Conservation (phyloP, 2,888 invertebrate genomes). For the Clistopyga incitator region DNA sequence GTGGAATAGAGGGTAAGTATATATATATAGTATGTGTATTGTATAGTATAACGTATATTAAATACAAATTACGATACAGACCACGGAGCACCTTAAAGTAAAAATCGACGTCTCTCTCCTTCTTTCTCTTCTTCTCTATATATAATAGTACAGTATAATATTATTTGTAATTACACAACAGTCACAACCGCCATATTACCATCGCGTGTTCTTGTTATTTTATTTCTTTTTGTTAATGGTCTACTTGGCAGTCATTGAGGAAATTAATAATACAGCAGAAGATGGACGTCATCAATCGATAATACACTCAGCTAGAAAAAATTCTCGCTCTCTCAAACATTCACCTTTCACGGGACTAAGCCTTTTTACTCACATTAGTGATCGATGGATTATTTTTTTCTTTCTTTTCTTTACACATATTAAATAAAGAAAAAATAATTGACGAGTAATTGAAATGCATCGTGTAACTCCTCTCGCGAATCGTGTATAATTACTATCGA, state of each 20-base stretch:
- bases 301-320: conserved; percentile 54
- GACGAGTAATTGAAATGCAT: conserved; percentile 62
- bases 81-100: conserved; percentile 51
- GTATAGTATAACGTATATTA: conserved; percentile 44
- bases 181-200: conserved; percentile 38
- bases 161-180: conserved; percentile 50
- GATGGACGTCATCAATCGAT: conserved; percentile 48
- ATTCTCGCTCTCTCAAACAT: conserved; percentile 48
- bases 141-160: conserved; percentile 31
- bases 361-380: conserved; percentile 7
- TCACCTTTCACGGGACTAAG: conserved; percentile 35
- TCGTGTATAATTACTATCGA: conserved; percentile 20
- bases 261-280: conserved; percentile 42
- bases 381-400: not conserved
- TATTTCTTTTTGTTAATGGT: conserved; percentile 42
- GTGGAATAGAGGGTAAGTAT: conserved; percentile 54
- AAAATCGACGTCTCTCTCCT: conserved; percentile 37
- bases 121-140: conserved; percentile 7
- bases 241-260: conserved; percentile 49
- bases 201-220: conserved; percentile 41
- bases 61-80: conserved; percentile 51
- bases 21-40: conserved; percentile 36
- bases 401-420: conserved; percentile 31
- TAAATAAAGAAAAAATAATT: conserved; percentile 64
- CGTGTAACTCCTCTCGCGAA: conserved; percentile 16